Percentiles rank a stretch among this genome's conserved stretches.
These are phyloP conservation scores for Perca schrenkii DNA, from an alignment of 2,113 vertebrate species.

Conservation along the genomic window DNA sequence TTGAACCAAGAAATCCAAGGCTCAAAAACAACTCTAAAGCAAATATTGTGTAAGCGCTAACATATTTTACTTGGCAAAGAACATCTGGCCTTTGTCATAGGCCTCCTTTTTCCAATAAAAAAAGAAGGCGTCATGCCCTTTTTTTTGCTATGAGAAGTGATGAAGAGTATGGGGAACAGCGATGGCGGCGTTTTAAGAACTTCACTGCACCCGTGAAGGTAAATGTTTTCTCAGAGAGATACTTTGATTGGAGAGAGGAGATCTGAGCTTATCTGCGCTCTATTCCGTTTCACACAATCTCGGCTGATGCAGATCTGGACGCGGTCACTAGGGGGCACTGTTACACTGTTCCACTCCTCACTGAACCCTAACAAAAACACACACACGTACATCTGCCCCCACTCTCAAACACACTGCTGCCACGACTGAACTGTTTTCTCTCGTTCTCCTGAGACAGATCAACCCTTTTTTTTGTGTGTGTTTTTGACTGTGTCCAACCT, in stretches of 20 bases:
- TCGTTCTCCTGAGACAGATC: slow-evolving; percentile 73
- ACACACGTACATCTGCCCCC: slow-evolving; percentile 21
- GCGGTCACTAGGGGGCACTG: slow-evolving; percentile 62
- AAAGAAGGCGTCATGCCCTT: neutral
- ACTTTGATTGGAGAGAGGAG: slow-evolving; percentile 7
- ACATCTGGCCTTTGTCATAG: slow-evolving; percentile 57
- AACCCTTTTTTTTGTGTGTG: slow-evolving; percentile 36
- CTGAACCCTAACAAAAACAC: neutral
- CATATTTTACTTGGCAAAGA: slow-evolving; percentile 62
- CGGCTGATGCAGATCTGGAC: neutral
- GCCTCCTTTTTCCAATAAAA: slow-evolving; percentile 13
- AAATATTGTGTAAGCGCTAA: slow-evolving; percentile 63
- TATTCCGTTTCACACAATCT: neutral
- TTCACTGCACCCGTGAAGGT: neutral
- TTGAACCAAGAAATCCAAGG: slow-evolving; percentile 50
- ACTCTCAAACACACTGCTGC: slow-evolving; percentile 61
- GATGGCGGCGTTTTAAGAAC: slow-evolving; percentile 4
- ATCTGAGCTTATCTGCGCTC: neutral
- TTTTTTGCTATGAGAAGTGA: neutral
- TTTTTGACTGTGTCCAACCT: slow-evolving; percentile 60
- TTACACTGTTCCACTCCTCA: slow-evolving; percentile 32
- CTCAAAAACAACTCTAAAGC: slow-evolving; percentile 44
- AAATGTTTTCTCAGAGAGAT: neutral
- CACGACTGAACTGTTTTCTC: slow-evolving; percentile 76
- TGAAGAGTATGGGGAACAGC: neutral